Evolutionary conservation across 2,113 vertebrate genomes (phyloP), one percentile per base, ranked within the genome.

Genomic region (Sterrhoptilus dennistouni): DNA sequence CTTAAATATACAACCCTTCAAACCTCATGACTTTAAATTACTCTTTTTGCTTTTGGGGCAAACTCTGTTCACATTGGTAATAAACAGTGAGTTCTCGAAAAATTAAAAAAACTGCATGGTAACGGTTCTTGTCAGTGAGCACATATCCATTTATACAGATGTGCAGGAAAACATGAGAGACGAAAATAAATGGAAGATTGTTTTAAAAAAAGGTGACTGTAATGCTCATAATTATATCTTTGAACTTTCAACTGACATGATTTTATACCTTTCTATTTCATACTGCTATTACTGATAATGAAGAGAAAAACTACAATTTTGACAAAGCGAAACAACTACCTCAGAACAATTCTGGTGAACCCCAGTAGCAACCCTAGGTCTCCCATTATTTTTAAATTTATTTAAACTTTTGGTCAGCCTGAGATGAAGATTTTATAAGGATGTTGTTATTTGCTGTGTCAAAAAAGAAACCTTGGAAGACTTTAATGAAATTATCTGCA

Each of bases 401-500:
- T 82, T 74, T 74, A 11, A 66, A 11, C 29, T 75, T 83, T 89
- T 82, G 29, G 6, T 4, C 35, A 70, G 57, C 8, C 68, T 68
- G 17, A 89, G 47, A 81, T 17, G 17, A 80, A 69, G 19, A 11
- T 69, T 83, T 76, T 70, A 50, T 49, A 80, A 65, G 35, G 31
- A 74, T 74, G 11, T 24, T 83, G 45, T 27, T 74, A 83, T 70
- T 92, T 66, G 21, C 22, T 83, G 60, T 52, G 29, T 52, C 65
- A 70, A 84, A 90, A 86, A 89, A 44, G 23, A 72, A 80, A 38
- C 29, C 71, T 95, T 54, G 20, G 35, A 70, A 90, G 71, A 44
- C 27, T 88, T 89, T 38, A 87, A 77, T 66, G 25, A 90, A 87
- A 83, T 93, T 70, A 86, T 83, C 47, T 80, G n/a, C 36, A 88